Evolutionary conservation across 2,113 vertebrate genomes (phyloP), one percentile per base, ranked within the genome.

Genomic region (Rafetus swinhoei): DNA sequence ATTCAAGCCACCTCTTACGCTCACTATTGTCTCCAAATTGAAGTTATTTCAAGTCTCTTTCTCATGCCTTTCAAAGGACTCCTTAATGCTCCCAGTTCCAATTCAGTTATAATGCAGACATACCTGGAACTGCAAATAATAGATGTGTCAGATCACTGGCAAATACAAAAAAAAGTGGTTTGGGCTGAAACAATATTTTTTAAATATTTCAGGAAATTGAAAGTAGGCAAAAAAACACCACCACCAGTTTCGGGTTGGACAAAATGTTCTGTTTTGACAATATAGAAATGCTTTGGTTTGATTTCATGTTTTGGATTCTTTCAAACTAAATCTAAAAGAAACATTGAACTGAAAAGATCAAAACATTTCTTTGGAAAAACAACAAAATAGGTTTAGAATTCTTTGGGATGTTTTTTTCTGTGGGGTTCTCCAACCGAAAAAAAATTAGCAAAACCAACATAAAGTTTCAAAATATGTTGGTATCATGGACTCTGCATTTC

Each of bases 1-100:
- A 39, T 91, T 94, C 89, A 92, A 93, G 53, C 53, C 79, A 93
- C 27, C 65, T 79, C 84, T 92, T 84, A 84, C 55, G 65, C 88
- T 88, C 82, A 81, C 0, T 0, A 84, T 74, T 82, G 72, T 25
- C 74, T 92, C 95, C 59, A 53, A 82, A 86, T 53, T 95, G 94
- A 92, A 90, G 55, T 87, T 83, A 90, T 80, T 79, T 88, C 95
- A 95, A 91, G 25, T 54, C 79, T 89, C 56, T 39, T 60, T 19
- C 39, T 94, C 57, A 82, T 88, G 52, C 82, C 81, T 88, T 91
- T 79, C 79, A n/a, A 32, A 65, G 87, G 77, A 39, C 4, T 1
- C 80, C 7, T 93, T 94, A 84, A 15, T 90, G 18, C 7, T 84
- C 93, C 6, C 5, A 3, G 91, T 90, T 45, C 81, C 72, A 92